These are phyloP conservation scores for Zosterops borbonicus DNA, from an alignment of 2,113 vertebrate species.

Conservation along the genomic window DNA sequence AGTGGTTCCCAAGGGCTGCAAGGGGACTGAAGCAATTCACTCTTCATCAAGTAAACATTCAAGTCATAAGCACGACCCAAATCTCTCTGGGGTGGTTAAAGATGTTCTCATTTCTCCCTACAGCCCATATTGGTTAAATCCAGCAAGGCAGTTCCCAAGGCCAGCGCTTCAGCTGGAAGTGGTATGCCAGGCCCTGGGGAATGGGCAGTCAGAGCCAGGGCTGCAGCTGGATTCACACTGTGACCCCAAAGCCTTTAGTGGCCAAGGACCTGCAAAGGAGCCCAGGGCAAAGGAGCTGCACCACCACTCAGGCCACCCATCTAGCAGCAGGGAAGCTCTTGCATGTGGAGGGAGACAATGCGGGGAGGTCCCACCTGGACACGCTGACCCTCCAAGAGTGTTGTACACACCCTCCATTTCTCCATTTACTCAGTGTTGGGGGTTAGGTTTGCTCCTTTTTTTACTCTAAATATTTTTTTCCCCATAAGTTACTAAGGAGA, in stretches of 20 bases:
- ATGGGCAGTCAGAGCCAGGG: neutral
- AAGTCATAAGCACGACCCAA: neutral
- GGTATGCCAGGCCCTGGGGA: neutral
- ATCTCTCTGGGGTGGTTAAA: neutral
- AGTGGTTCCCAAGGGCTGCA: conserved; percentile 22
- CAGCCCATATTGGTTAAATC: neutral
- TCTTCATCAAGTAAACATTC: conserved; percentile 33
- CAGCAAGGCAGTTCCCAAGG: neutral
- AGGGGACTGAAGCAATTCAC: neutral
- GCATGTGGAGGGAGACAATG: fast-evolving
- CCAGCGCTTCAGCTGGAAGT: fast-evolving
- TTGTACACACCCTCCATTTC: neutral
- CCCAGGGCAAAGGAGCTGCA: neutral
- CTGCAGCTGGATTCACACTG: fast-evolving
- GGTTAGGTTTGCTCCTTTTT: too few relatives aligned
- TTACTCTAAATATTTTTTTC: too few relatives aligned
- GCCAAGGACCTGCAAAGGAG: neutral
- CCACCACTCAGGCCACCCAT: neutral
- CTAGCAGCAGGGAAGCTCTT: neutral
- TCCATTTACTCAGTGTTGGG: too few relatives aligned
- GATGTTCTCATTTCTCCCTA: conserved; percentile 3
- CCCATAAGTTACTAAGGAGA: too few relatives aligned
- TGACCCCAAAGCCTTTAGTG: neutral
- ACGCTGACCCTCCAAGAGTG: neutral
- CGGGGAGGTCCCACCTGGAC: neutral